Evolutionary conservation across 2,113 vertebrate genomes (phyloP).

Genomic region (Cercopithecus mona): DNA sequence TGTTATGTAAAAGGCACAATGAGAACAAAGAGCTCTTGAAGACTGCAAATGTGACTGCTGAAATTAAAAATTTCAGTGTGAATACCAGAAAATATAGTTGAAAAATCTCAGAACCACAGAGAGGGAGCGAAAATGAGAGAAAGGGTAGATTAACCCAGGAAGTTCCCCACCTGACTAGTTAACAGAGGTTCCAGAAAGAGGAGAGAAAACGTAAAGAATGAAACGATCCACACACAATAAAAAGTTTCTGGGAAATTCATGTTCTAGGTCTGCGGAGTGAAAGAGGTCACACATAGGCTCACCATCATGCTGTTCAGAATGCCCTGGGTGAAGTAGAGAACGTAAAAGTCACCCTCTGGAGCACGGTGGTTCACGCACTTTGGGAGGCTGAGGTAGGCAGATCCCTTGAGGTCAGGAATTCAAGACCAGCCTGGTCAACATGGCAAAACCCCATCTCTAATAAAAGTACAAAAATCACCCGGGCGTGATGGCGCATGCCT

Average conservation of each 20-base stretch:
- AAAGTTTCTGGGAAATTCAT: not conserved
- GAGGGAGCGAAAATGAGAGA: not conserved
- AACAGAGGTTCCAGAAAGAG: not conserved
- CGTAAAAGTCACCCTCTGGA: not conserved
- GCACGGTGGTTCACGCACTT: not conserved
- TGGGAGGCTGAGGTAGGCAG: not conserved
- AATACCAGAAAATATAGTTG: not conserved
- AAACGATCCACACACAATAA: fast-evolving
- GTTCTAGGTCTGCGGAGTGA: not conserved
- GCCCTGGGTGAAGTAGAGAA: not conserved
- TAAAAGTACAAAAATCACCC: not conserved
- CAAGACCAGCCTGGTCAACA: not conserved
- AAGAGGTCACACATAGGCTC: not conserved
- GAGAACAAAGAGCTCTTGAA: not conserved
- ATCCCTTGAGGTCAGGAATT: not conserved
- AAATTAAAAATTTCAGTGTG: not conserved
- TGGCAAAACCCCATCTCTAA: not conserved
- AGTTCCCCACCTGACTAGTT: not conserved
- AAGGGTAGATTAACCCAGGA: not conserved
- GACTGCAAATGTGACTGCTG: not conserved
- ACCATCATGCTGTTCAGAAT: not conserved
- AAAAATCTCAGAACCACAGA: not conserved
- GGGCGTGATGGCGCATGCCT: not conserved
- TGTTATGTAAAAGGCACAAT: not conserved
- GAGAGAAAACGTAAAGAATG: not conserved